These are phyloP conservation scores for Platycnemis pennipes DNA, from an alignment of 2,888 invertebrate species.

Conservation along the genomic window DNA sequence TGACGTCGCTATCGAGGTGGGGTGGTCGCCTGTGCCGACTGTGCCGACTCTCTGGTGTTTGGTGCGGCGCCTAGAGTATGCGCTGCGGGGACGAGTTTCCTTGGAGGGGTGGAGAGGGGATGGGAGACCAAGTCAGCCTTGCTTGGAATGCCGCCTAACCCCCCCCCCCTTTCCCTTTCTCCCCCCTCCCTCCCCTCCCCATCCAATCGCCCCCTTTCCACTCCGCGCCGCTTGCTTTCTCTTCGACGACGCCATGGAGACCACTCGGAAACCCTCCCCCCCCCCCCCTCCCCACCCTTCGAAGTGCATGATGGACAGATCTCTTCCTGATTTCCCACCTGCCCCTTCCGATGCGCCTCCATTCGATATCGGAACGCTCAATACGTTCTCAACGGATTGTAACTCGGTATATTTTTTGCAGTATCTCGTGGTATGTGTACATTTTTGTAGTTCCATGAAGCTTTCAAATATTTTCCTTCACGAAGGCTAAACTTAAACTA, in stretches of 20 bases:
- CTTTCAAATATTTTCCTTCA: too few relatives aligned
- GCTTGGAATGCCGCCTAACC: conserved; percentile 50
- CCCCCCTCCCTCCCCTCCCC: background rate
- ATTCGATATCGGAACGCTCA: too few relatives aligned
- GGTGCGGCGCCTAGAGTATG: too few relatives aligned
- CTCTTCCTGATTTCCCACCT: conserved; percentile 53
- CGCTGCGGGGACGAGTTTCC: background rate
- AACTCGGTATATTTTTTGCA: too few relatives aligned
- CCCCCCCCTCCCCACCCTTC: background rate
- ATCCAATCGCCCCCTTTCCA: background rate
- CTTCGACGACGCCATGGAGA: too few relatives aligned
- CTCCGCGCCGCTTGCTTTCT: background rate
- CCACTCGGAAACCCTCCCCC: background rate
- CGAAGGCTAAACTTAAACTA: too few relatives aligned
- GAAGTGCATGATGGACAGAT: conserved; percentile 6
- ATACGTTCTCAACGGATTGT: too few relatives aligned
- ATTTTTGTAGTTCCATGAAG: too few relatives aligned
- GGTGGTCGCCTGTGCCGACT: too few relatives aligned
- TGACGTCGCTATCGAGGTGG: too few relatives aligned
- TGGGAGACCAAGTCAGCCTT: conserved; percentile 60
- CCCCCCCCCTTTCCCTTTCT: background rate
- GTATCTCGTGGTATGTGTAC: too few relatives aligned
- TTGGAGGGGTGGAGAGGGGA: background rate
- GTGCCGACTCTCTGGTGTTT: too few relatives aligned
- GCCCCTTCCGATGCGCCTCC: background rate